A percentile compares a stretch with the other conserved stretches of the same genome.
Evolutionary conservation across 1,140 invertebrate species (phyloP).

Genomic region (Temnothorax longispinosus): DNA sequence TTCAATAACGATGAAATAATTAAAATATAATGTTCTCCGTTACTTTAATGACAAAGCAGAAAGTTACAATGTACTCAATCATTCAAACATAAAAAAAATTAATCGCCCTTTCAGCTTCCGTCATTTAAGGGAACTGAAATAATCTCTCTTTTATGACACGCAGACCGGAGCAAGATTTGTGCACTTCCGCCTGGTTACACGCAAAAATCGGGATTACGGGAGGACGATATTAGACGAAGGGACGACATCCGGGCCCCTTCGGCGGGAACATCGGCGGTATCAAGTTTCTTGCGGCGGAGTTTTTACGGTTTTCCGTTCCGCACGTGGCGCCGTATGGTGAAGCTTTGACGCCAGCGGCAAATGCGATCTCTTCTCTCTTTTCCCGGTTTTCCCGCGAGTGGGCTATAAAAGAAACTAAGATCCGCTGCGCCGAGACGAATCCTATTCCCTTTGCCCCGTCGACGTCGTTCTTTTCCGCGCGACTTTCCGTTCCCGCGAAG

Average conservation of each 20-base stretch:
- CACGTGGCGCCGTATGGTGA: slow-evolving; percentile 27
- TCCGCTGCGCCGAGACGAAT: slow-evolving; percentile 1
- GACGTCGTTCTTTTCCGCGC: slow-evolving; percentile 1
- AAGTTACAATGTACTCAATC: not conserved
- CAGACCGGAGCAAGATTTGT: slow-evolving; percentile 1
- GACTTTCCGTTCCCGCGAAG: slow-evolving; percentile 37
- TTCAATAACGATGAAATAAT: not conserved
- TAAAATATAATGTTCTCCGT: not conserved
- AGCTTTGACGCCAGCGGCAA: slow-evolving; percentile 40
- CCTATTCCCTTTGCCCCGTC: slow-evolving; percentile 23
- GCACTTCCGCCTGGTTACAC: slow-evolving; percentile 12
- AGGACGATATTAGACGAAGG: not conserved
- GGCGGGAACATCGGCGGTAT: slow-evolving; percentile 37
- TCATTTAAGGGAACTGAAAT: slow-evolving; percentile 3
- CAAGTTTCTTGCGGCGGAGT: slow-evolving; percentile 43
- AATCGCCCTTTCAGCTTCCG: not conserved
- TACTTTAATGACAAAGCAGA: not conserved
- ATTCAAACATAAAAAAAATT: not conserved
- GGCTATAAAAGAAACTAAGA: slow-evolving; percentile 44
- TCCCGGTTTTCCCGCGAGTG: not conserved
- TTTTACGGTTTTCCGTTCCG: slow-evolving; percentile 35
- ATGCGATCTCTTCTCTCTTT: slow-evolving; percentile 30
- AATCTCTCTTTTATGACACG: slow-evolving; percentile 6
- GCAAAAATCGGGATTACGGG: slow-evolving; percentile 11
- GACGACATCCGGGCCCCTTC: slow-evolving; percentile 9